These are phyloP conservation scores for Callimorpha dominula DNA, from an alignment of 2,888 invertebrate species.

Conservation along the genomic window DNA sequence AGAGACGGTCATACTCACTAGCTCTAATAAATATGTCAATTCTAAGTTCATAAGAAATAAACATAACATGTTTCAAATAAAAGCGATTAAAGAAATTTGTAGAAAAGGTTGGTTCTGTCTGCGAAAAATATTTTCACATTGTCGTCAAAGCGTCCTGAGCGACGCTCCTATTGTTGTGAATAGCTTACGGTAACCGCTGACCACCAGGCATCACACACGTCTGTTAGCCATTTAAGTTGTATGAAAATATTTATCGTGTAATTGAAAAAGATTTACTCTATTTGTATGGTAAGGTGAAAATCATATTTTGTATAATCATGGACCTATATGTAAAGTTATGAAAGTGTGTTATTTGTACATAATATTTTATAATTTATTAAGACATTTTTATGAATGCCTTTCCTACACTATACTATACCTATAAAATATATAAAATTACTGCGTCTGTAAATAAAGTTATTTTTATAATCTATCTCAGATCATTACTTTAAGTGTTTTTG, in stretches of 20 bases:
- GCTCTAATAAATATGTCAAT: neutral
- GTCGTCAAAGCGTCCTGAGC: no score
- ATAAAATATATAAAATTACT: neutral
- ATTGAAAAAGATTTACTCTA: no score
- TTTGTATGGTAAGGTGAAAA: neutral
- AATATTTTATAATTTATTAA: neutral
- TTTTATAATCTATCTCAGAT: neutral
- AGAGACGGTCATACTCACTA: constrained; percentile 7
- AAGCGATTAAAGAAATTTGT: no score
- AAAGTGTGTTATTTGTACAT: neutral
- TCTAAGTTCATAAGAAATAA: no score
- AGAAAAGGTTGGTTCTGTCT: no score
- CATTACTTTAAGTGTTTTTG: neutral
- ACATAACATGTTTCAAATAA: no score
- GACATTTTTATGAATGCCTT: neutral
- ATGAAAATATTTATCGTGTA: no score
- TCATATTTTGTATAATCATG: neutral
- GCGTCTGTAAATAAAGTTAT: neutral
- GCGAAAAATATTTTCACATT: no score
- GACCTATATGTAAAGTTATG: neutral
- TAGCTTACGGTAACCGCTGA: neutral
- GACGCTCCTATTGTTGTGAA: neutral
- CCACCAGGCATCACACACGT: no score
- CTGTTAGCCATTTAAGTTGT: neutral
- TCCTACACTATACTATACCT: no score